phyloP scores from a whole-genome alignment of 2,797 vertebrate genomes.

The Protonibea diacanthus region DNA sequence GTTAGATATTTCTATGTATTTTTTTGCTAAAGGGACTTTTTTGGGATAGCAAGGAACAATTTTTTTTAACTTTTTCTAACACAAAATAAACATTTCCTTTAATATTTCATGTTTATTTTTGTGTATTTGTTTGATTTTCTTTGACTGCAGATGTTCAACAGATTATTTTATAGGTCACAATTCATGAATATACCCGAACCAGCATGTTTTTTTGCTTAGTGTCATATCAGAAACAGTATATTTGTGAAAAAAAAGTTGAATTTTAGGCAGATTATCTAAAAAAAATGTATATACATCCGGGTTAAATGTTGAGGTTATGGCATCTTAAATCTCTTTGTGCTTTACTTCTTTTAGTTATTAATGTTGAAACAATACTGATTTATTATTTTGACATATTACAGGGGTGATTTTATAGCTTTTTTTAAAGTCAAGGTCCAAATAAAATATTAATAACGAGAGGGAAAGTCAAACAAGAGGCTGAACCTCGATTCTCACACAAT shows the following conservation, averaged over 20 bases:
- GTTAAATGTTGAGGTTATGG: not conserved
- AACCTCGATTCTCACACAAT: not conserved
- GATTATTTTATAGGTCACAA: too few relatives aligned
- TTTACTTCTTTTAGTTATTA: not conserved
- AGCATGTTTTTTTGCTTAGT: too few relatives aligned
- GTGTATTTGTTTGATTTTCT: too few relatives aligned
- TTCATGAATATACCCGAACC: too few relatives aligned
- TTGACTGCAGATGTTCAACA: too few relatives aligned
- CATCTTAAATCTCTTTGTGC: not conserved
- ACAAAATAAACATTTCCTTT: not conserved
- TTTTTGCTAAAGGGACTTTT: not conserved
- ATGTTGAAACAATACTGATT: not conserved
- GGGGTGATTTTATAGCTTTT: not conserved
- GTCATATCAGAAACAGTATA: too few relatives aligned
- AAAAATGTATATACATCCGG: not conserved
- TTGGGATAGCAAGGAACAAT: too few relatives aligned
- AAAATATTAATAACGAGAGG: conserved; percentile 19
- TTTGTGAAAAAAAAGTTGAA: too few relatives aligned
- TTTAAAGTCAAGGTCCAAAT: conserved; percentile 20
- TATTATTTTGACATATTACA: not conserved
- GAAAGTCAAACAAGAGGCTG: not conserved
- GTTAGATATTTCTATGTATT: not conserved
- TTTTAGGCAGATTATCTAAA: not conserved
- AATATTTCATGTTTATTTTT: not conserved
- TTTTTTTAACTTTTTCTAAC: not conserved